phyloP scores from a whole-genome alignment of 2,797 vertebrate species.

The Catostomus latipinnis region DNA sequence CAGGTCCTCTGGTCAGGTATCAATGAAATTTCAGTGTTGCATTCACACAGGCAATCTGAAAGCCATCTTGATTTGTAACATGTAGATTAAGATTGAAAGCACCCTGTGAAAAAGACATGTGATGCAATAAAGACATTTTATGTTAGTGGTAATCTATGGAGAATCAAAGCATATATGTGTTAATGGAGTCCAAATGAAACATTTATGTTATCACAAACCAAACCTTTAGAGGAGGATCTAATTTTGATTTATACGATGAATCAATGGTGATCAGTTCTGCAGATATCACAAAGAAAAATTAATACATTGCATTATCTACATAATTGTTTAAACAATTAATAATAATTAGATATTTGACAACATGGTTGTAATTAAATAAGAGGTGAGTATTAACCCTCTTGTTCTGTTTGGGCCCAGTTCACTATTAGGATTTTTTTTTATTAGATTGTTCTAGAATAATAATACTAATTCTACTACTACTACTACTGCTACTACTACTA shows the following conservation, averaged over 20 bases:
- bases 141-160: neutral
- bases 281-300: neutral
- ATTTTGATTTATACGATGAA: neutral
- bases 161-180: neutral
- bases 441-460: too few relatives aligned
- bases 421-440: too few relatives aligned
- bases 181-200: too few relatives aligned
- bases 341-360: too few relatives aligned
- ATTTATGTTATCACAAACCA: neutral
- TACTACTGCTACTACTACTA: too few relatives aligned
- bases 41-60: constrained; percentile 50
- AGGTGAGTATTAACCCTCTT: too few relatives aligned
- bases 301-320: neutral
- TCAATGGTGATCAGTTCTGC: constrained; percentile 36
- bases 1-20: neutral
- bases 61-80: constrained; percentile 52
- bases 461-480: too few relatives aligned
- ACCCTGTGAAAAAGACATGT: constrained; percentile 35
- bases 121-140: neutral
- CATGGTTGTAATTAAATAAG: too few relatives aligned
- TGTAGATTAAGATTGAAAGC: neutral
- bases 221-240: constrained; percentile 31
- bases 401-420: too few relatives aligned
- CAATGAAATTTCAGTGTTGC: constrained; percentile 18
- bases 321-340: too few relatives aligned